These are phyloP conservation scores for Pollimyrus isidori DNA, from an alignment of 2,113 vertebrate genomes.

Conservation along the genomic window DNA sequence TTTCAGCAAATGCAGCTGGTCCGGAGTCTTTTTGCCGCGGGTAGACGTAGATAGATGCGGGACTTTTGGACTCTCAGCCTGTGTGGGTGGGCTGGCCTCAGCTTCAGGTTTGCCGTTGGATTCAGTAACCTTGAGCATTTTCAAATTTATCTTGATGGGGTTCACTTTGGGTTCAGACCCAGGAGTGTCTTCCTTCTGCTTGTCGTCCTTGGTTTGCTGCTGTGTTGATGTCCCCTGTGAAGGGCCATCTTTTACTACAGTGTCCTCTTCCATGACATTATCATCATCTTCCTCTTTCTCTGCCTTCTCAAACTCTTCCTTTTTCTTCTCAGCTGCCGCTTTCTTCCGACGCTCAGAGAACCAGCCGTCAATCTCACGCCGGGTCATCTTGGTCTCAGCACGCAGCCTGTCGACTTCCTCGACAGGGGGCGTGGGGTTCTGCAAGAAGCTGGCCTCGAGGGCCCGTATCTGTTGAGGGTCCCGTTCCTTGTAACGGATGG, in stretches of 20 bases:
- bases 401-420: slow-evolving; percentile 88
- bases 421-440: slow-evolving; percentile 67
- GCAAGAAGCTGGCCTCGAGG: slow-evolving; percentile 83
- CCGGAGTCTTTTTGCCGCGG: slow-evolving; percentile 79
- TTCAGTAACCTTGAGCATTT: slow-evolving; percentile 88
- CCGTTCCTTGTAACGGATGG: slow-evolving; percentile 87
- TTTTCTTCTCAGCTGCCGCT: slow-evolving; percentile 64
- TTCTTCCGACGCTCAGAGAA: slow-evolving; percentile 83
- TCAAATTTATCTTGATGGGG: slow-evolving; percentile 96
- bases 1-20: slow-evolving; percentile 86
- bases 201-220: slow-evolving; percentile 49
- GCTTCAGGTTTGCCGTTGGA: slow-evolving; percentile 64
- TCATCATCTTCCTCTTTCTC: slow-evolving; percentile 56
- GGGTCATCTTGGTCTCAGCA: slow-evolving; percentile 90
- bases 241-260: slow-evolving; percentile 37
- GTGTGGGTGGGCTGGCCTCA: slow-evolving; percentile 43
- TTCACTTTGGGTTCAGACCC: slow-evolving; percentile 77
- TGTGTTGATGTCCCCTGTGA: slow-evolving; percentile 27
- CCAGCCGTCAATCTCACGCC: slow-evolving; percentile 93
- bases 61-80: slow-evolving; percentile 45
- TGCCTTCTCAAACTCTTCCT: slow-evolving; percentile 56
- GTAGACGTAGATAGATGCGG: slow-evolving; percentile 23
- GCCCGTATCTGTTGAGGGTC: slow-evolving; percentile 84
- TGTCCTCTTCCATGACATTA: slow-evolving; percentile 12
- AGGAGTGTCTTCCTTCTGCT: slow-evolving; percentile 60